phyloP scores from a whole-genome alignment of 2,888 invertebrate genomes.

The Heliconius ismenius region DNA sequence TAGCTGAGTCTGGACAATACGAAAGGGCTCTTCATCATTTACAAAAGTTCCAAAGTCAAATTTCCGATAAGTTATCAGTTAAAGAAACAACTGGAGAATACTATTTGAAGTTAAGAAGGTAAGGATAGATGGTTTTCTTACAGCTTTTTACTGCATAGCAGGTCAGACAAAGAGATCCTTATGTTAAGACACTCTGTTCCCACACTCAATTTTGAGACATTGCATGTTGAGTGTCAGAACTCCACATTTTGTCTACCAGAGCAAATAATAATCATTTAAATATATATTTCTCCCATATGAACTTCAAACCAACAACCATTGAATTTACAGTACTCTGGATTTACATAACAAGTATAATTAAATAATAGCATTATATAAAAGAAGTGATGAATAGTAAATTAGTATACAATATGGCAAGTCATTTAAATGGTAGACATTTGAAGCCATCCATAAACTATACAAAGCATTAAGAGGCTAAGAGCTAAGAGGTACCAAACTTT shows the following conservation, averaged over 20 bases:
- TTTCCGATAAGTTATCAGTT: conserved; percentile 96
- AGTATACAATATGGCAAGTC: background rate
- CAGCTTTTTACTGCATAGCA: background rate
- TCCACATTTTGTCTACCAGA: no score
- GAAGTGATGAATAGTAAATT: conserved; percentile 1
- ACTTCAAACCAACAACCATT: no score
- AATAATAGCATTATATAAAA: conserved; percentile 8
- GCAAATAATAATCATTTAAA: no score
- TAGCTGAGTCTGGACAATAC: conserved; percentile 95
- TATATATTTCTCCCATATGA: no score
- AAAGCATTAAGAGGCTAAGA: background rate
- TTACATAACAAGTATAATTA: conserved; percentile 10
- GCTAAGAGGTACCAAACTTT: no score
- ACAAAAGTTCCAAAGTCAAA: conserved; percentile 92
- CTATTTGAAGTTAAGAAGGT: conserved; percentile 85
- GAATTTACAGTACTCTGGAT: background rate
- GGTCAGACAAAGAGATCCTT: background rate
- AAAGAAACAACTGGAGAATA: conserved; percentile 94
- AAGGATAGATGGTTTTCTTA: conserved; percentile 42
- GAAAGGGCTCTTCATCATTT: conserved; percentile 94
- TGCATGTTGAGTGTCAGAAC: no score
- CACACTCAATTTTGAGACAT: no score
- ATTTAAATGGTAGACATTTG: background rate
- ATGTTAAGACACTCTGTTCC: no score
- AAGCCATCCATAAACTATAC: background rate